Base-by-base conservation (phyloP, 1,140 invertebrate genomes). In the Sitophilus oryzae region DNA sequence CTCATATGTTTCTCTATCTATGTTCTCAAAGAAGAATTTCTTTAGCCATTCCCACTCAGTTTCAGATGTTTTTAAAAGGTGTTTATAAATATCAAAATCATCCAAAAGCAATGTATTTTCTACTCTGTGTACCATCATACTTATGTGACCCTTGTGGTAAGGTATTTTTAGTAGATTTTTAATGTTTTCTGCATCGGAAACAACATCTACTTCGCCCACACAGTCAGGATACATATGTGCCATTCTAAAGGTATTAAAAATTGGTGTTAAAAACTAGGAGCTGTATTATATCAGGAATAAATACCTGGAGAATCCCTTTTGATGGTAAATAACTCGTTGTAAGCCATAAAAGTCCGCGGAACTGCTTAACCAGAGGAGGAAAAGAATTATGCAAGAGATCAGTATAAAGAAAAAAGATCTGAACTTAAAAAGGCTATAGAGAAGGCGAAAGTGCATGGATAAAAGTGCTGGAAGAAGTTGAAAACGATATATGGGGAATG, bases 141-240 rank as follows among this genome's bases (percentile, higher is more conserved):
- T 94, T 3, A 87, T 76, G 73, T 83, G 72, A 0, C 80, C 82
- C 56, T 86, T 83, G 50, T 84, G 86, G 65, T 93, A 94, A 0
- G 92, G 90, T 56, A 96, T 78, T 74, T 96, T 95, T 0, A 96
- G 71, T 0, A 96, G 71, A 63, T 89, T 91, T 71, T 96, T 96
- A 40, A 96, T 94, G 66, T 93, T 95, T 74, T 95, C 89, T 0
- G 91, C 86, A 74, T 92, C 91, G 0, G 91, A 90, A 2, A 96
- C 88, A 0, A 95, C 90, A 72, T 96, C 93, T 1, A 95, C 91
- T 66, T 92, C 88, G 0, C 89, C 90, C 1, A 93, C 83, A 70
- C 87, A 88, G 64, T 95, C 91, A 0, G 88, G 86, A 73, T 91
- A 93, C 83, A 91, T 89, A 64, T 93, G 86, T 0, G 91, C 91